phyloP scores from a whole-genome alignment of 2,113 vertebrate genomes.

The Callipepla squamata region DNA sequence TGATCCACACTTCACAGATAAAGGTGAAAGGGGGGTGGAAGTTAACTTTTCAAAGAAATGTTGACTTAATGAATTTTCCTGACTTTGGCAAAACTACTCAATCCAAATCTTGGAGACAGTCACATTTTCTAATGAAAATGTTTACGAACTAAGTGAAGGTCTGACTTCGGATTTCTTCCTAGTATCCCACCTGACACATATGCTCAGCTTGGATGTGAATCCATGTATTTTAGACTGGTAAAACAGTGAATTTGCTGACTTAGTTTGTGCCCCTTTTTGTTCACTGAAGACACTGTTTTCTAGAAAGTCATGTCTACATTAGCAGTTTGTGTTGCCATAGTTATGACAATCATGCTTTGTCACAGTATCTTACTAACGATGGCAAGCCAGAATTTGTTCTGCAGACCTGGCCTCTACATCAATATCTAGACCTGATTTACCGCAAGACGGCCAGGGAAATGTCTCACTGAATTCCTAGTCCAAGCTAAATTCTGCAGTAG shows the following conservation, averaged over 20 bases:
- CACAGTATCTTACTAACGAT: neutral
- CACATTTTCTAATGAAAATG: slow-evolving; percentile 36
- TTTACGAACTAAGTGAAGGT: slow-evolving; percentile 28
- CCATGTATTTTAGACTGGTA: neutral
- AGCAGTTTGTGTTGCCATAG: neutral
- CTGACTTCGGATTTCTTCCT: slow-evolving; percentile 22
- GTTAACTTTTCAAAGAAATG: slow-evolving; percentile 10
- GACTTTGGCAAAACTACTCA: neutral
- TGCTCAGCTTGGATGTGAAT: neutral
- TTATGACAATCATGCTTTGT: neutral
- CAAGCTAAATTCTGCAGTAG: neutral
- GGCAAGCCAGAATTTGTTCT: neutral
- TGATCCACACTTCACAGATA: slow-evolving; percentile 36
- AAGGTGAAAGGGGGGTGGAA: neutral
- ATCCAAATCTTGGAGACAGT: neutral
- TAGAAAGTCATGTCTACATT: neutral
- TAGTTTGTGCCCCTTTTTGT: neutral
- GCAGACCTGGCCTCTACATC: neutral
- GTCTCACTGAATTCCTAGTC: slow-evolving; percentile 1
- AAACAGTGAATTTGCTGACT: slow-evolving; percentile 13
- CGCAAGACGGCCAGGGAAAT: neutral
- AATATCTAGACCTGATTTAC: neutral
- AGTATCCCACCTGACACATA: neutral
- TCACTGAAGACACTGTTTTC: neutral
- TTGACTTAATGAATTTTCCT: slow-evolving; percentile 52